A percentile compares a stretch with the other conserved stretches of the same genome.
These are phyloP conservation scores for Drosophila parvula DNA, from an alignment of 1,140 invertebrate species.

Conservation along the genomic window DNA sequence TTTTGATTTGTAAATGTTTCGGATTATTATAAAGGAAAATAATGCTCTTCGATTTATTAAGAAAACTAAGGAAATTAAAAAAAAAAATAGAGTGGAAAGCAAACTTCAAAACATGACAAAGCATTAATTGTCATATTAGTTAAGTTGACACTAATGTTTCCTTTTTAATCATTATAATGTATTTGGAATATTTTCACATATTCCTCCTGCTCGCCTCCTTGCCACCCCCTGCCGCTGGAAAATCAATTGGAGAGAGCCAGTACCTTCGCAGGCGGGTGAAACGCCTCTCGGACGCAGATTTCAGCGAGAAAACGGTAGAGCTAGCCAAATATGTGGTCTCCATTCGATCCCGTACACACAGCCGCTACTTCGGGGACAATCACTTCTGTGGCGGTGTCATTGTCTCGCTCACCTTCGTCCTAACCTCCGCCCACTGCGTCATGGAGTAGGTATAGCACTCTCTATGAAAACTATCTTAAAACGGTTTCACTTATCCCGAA, in stretches of 20 bases:
- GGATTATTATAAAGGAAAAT: not conserved
- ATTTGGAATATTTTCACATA: not conserved
- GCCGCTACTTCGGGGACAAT: constrained; percentile 49
- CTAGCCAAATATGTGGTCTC: constrained; percentile 55
- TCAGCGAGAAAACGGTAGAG: not conserved
- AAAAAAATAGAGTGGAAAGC: no score
- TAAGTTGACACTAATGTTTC: not conserved
- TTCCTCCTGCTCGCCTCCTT: not conserved
- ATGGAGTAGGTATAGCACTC: constrained; percentile 55
- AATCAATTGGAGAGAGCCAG: not conserved
- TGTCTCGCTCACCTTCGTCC: constrained; percentile 28
- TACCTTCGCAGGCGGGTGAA: constrained; percentile 13
- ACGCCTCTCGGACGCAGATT: constrained; percentile 37
- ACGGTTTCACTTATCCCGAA: no score
- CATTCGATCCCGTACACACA: constrained; percentile 48
- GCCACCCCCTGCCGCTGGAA: not conserved
- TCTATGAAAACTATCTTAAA: no score
- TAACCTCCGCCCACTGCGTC: constrained; percentile 57
- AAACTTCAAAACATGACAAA: no score
- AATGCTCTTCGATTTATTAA: no score
- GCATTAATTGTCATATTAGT: constrained; percentile 10
- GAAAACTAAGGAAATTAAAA: no score
- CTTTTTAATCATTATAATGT: not conserved
- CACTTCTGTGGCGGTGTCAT: constrained; percentile 55
- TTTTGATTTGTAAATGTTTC: not conserved